These are phyloP conservation scores for Norana najaformis DNA, from an alignment of 2,888 invertebrate genomes.

Conservation along the genomic window DNA sequence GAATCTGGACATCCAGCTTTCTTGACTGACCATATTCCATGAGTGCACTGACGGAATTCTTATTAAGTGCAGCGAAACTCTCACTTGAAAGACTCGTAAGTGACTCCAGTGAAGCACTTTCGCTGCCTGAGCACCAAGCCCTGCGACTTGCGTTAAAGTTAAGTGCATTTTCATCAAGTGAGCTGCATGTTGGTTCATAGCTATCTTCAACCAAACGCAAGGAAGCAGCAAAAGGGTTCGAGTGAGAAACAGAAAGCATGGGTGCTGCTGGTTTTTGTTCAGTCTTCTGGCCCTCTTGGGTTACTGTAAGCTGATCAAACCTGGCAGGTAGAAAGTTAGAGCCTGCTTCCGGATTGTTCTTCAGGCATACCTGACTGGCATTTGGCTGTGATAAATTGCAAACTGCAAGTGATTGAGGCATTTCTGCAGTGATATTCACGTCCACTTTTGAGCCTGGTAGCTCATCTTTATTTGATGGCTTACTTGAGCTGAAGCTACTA, in stretches of 20 bases:
- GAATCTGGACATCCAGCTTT: conserved; percentile 55
- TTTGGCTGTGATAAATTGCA: background rate
- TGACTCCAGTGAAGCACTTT: background rate
- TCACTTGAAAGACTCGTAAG: conserved; percentile 43
- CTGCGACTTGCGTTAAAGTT: background rate
- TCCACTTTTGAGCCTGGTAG: background rate
- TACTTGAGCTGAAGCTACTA: background rate
- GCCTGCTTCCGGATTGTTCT: background rate
- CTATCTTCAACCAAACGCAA: background rate
- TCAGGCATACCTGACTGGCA: background rate
- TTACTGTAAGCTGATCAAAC: background rate
- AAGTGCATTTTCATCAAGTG: background rate
- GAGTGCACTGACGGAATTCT: conserved; percentile 63
- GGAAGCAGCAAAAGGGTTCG: conserved; percentile 24
- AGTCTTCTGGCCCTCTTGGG: background rate
- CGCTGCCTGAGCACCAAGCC: background rate
- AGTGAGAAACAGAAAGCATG: background rate
- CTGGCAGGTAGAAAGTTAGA: background rate
- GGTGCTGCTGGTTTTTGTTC: background rate
- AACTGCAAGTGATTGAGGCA: background rate
- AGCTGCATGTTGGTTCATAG: background rate
- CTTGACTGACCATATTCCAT: conserved; percentile 63
- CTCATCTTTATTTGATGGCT: background rate
- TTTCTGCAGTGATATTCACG: background rate
- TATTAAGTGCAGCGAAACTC: conserved; percentile 59